phyloP scores from a whole-genome alignment of 2,888 invertebrate species.

The Platycnemis pennipes region DNA sequence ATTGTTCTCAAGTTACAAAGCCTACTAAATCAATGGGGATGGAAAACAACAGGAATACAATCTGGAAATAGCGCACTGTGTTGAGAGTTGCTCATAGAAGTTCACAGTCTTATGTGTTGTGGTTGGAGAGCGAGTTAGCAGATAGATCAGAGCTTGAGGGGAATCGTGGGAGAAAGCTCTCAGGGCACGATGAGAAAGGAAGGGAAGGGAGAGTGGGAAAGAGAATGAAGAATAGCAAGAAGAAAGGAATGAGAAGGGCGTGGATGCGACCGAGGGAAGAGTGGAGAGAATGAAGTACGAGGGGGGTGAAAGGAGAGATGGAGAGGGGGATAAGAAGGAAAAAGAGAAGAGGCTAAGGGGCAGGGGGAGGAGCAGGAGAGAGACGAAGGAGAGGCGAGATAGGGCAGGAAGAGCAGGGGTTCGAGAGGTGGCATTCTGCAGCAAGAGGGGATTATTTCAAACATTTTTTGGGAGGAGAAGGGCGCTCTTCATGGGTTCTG shows the following conservation, averaged over 20 bases:
- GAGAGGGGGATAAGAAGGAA: not conserved
- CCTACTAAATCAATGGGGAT: too few relatives aligned
- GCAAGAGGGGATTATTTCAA: not conserved
- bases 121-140: too few relatives aligned
- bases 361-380: not conserved
- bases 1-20: too few relatives aligned
- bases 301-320: conserved; percentile 16
- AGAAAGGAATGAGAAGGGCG: not conserved
- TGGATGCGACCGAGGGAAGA: not conserved
- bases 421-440: not conserved
- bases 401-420: not conserved
- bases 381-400: not conserved
- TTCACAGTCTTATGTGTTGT: too few relatives aligned
- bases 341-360: not conserved
- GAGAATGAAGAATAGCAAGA: not conserved
- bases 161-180: not conserved
- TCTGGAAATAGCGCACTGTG: too few relatives aligned
- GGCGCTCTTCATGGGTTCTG: not conserved
- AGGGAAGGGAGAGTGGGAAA: not conserved
- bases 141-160: too few relatives aligned
- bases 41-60: too few relatives aligned
- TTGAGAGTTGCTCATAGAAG: too few relatives aligned
- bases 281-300: not conserved
- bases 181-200: not conserved
- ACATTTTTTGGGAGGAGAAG: not conserved